Evolutionary conservation across 2,888 invertebrate species (phyloP).

Genomic region (Ditula angustiorana): DNA sequence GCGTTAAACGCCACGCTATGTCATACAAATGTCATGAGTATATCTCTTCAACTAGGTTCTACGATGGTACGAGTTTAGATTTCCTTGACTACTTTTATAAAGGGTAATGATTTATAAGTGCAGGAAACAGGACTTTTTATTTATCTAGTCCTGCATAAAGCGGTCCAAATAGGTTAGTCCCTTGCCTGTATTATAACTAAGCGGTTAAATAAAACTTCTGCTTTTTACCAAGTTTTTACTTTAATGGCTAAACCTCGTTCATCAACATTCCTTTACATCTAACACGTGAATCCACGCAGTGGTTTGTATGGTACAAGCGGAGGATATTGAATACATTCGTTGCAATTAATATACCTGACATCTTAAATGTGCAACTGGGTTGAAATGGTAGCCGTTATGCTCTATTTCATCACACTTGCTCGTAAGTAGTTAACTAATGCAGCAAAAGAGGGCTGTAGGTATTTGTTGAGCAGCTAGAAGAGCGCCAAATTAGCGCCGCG

Average conservation of each 20-base stretch:
- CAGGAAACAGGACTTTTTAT: too few species aligned
- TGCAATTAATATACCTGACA: constrained; percentile 1
- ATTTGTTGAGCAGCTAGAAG: too few species aligned
- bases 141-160: constrained; percentile 36
- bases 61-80: too few species aligned
- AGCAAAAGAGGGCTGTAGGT: too few species aligned
- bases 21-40: too few species aligned
- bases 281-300: constrained; percentile 57
- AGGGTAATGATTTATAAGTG: too few species aligned
- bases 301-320: constrained; percentile 53
- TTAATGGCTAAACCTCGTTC: constrained; percentile 67
- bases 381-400: background rate
- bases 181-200: constrained; percentile 51
- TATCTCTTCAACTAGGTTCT: too few species aligned
- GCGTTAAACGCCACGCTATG: too few species aligned
- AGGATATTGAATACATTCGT: constrained; percentile 16
- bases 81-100: too few species aligned
- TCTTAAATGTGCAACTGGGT: background rate
- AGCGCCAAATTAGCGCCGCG: too few species aligned
- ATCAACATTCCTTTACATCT: constrained; percentile 63
- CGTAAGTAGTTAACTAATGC: too few species aligned
- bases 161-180: constrained; percentile 41
- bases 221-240: constrained; percentile 74
- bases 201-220: constrained; percentile 58
- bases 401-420: background rate